Percentiles rank a stretch among this genome's conserved stretches.
Evolutionary conservation across 2,797 vertebrate genomes (phyloP).

Genomic region (Melanotaenia trifasciata): DNA sequence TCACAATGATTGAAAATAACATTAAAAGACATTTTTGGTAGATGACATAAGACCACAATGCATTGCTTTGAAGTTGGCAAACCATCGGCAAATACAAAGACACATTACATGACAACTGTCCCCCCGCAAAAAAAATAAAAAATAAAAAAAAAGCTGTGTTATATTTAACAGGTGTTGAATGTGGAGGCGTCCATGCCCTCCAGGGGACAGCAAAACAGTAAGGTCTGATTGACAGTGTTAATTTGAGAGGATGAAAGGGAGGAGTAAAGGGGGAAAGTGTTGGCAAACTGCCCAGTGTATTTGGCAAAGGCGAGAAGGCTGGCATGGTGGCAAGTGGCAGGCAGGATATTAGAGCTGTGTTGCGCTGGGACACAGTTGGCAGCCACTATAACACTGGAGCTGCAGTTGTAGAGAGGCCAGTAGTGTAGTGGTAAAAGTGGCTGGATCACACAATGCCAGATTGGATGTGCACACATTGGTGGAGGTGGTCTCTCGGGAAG

Average conservation of each 20-base stretch:
- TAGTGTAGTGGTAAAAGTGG: constrained; percentile 71
- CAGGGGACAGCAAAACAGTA: constrained; percentile 69
- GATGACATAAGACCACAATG: not conserved
- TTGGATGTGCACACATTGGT: constrained; percentile 69
- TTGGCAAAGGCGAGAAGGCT: constrained; percentile 79
- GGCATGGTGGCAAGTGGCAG: constrained; percentile 79
- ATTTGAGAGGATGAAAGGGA: constrained; percentile 76
- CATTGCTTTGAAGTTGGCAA: constrained; percentile 13
- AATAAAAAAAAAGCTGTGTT: constrained; percentile 35
- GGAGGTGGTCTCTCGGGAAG: constrained; percentile 74
- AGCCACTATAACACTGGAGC: constrained; percentile 65
- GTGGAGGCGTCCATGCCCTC: constrained; percentile 75
- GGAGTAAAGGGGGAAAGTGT: constrained; percentile 47
- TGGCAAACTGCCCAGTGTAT: constrained; percentile 73
- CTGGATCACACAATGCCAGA: constrained; percentile 81
- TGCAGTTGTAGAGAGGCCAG: constrained; percentile 72
- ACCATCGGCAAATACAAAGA: constrained; percentile 21
- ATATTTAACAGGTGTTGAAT: constrained; percentile 84
- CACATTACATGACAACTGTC: constrained; percentile 40
- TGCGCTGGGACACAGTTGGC: constrained; percentile 77
- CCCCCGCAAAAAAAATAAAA: not conserved
- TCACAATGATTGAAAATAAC: constrained; percentile 1
- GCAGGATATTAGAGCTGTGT: constrained; percentile 81
- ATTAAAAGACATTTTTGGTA: not conserved
- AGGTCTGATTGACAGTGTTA: constrained; percentile 84